Percentiles rank a stretch among this genome's conserved stretches.
Conservation (phyloP, 2,797 vertebrate genomes). For the Brachyalestes nurse region DNA sequence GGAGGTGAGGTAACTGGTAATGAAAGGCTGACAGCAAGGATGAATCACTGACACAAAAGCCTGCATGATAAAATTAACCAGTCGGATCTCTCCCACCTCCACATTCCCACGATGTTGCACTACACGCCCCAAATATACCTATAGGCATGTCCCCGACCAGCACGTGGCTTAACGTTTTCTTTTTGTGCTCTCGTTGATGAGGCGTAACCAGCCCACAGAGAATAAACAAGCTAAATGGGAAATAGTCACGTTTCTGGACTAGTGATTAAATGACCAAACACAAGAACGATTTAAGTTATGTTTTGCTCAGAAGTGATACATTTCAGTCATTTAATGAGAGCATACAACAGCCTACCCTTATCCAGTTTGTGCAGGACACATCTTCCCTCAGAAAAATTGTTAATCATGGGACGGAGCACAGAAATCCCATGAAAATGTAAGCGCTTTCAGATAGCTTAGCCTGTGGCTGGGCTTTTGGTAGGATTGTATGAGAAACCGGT, state of each 20-base stretch:
- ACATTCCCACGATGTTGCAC: conserved; percentile 43
- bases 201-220: neutral
- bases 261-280: neutral
- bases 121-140: neutral
- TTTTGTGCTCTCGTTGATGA: neutral
- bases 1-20: conserved; percentile 38
- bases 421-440: conserved; percentile 17
- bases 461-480: conserved; percentile 19
- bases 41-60: conserved; percentile 44
- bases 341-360: neutral
- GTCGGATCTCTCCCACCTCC: conserved; percentile 28
- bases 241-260: neutral
- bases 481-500: conserved; percentile 15
- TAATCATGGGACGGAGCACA: neutral
- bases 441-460: conserved; percentile 16
- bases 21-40: conserved; percentile 39
- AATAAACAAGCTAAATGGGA: neutral
- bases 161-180: neutral
- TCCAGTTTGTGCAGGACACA: neutral
- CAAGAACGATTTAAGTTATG: neutral
- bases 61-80: neutral
- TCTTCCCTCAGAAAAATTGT: neutral
- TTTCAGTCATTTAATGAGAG: neutral
- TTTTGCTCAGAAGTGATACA: neutral
- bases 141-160: neutral